Evolutionary conservation across 2,888 invertebrate genomes (phyloP).

Genomic region (Acronicta psi): DNA sequence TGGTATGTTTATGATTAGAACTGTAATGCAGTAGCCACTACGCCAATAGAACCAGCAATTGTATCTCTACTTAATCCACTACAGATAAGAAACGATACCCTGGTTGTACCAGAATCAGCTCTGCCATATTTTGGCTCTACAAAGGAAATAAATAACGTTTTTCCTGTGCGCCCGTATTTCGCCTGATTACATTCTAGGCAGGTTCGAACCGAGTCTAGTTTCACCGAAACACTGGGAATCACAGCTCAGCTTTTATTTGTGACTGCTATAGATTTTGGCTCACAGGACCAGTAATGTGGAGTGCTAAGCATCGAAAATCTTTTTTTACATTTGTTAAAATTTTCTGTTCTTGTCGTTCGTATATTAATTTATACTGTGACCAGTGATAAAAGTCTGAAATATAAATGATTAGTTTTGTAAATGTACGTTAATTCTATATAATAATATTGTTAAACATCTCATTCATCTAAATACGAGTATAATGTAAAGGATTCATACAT

Average conservation of each 20-base stretch:
- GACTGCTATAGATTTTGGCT: slow-evolving; percentile 32
- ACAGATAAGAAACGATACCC: background rate
- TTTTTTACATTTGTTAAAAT: slow-evolving; percentile 3
- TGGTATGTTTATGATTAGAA: background rate
- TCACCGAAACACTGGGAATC: slow-evolving; percentile 31
- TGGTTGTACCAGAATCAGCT: background rate
- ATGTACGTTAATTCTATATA: no score
- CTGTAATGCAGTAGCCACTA: background rate
- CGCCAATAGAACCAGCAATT: background rate
- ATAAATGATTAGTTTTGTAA: no score
- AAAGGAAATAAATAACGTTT: slow-evolving; percentile 20
- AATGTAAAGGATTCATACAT: no score
- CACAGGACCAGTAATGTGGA: slow-evolving; percentile 8
- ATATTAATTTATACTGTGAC: no score
- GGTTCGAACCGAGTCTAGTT: slow-evolving; percentile 34
- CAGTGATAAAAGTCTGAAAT: no score
- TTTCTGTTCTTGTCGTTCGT: background rate
- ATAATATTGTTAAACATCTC: no score
- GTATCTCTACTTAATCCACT: background rate
- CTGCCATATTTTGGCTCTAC: slow-evolving; percentile 9
- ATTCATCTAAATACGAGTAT: no score
- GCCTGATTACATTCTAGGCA: slow-evolving; percentile 44
- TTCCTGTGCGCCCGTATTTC: slow-evolving; percentile 15
- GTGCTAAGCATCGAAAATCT: slow-evolving; percentile 21
- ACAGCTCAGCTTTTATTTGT: slow-evolving; percentile 33